A percentile compares a stretch with the other conserved stretches of the same genome.
Conservation (phyloP, 1,140 invertebrate genomes). For the Sminthurides bifidus region DNA sequence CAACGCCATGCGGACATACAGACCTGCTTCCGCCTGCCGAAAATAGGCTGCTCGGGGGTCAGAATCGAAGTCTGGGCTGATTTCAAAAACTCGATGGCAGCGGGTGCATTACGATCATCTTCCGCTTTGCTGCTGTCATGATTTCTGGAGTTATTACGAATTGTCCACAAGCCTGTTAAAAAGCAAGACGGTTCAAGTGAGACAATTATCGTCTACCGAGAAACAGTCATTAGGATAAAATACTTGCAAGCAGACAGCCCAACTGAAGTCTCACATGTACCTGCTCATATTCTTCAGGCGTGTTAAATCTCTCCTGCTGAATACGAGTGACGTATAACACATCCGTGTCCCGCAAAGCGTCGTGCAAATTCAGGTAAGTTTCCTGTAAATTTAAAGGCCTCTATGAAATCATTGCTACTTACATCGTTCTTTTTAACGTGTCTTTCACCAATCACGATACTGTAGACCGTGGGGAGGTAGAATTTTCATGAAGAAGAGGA, state of each 20-base stretch:
- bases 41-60: slow-evolving; percentile 97
- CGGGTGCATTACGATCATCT: slow-evolving; percentile 96
- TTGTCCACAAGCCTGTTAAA: slow-evolving; percentile 61
- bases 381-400: slow-evolving; percentile 39
- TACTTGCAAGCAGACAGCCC: no score
- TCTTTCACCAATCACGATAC: no score
- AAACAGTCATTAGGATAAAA: no score
- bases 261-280: no score
- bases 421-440: no score
- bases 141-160: slow-evolving; percentile 85
- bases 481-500: no score
- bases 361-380: slow-evolving; percentile 58
- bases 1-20: slow-evolving; percentile 97
- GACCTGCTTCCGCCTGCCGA: slow-evolving; percentile 91
- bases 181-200: slow-evolving; percentile 25
- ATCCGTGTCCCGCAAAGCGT: slow-evolving; percentile 81
- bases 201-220: slow-evolving; percentile 1
- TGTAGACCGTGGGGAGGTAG: no score
- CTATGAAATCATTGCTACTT: no score
- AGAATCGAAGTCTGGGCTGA: slow-evolving; percentile 82
- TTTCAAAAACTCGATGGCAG: slow-evolving; percentile 89
- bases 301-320: slow-evolving; percentile 82
- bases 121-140: slow-evolving; percentile 85
- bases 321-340: slow-evolving; percentile 97
- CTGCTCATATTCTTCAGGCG: slow-evolving; percentile 72